A percentile compares a stretch with the other conserved stretches of the same genome.
phyloP scores from a whole-genome alignment of 2,797 vertebrate genomes.

The Danio tinwini region DNA sequence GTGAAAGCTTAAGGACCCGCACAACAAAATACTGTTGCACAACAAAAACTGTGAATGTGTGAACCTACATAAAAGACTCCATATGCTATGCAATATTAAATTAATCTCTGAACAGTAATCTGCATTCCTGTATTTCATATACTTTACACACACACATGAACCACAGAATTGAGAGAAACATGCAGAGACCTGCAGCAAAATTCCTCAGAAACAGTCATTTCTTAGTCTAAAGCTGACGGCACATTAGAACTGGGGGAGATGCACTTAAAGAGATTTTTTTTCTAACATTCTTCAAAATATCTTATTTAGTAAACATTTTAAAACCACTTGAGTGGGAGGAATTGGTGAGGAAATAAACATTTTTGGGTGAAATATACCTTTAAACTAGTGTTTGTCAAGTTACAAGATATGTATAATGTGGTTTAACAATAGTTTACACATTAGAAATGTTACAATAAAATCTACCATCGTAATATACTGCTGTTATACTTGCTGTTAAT shows the following conservation, averaged over 20 bases:
- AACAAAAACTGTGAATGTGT: neutral
- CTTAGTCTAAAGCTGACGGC: neutral
- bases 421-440: neutral
- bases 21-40: neutral
- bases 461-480: too few species aligned
- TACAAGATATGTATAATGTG: neutral
- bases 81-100: neutral
- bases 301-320: too few species aligned
- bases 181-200: slow-evolving; percentile 36
- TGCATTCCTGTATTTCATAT: too few species aligned
- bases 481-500: too few species aligned
- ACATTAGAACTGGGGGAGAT: neutral
- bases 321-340: too few species aligned
- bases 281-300: too few species aligned
- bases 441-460: neutral
- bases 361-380: neutral
- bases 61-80: neutral
- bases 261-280: neutral
- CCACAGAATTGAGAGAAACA: neutral
- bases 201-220: slow-evolving; percentile 17
- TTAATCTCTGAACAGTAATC: neutral
- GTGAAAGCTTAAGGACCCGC: slow-evolving; percentile 24
- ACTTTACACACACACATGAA: neutral
- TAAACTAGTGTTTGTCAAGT: neutral
- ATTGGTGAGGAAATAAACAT: too few species aligned